Conservation (phyloP, 1,140 invertebrate species). For the Pseudoatta argentina region DNA sequence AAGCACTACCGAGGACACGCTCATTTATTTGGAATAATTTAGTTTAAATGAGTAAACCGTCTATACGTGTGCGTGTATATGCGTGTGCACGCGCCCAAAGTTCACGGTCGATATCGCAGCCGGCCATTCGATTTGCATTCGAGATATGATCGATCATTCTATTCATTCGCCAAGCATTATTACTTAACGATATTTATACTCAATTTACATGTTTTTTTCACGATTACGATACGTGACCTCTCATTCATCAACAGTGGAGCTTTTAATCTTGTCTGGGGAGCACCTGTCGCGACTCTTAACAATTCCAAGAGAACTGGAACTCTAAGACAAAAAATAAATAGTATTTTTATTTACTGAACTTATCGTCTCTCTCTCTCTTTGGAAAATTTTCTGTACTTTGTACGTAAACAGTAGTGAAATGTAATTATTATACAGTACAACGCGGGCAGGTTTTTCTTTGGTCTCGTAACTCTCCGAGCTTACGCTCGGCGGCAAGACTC, state of each 20-base stretch:
- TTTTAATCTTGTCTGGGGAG: slow-evolving; percentile 38
- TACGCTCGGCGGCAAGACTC: slow-evolving; percentile 6
- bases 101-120: slow-evolving; percentile 41
- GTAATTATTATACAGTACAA: slow-evolving; percentile 70
- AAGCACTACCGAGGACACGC: slow-evolving; percentile 68
- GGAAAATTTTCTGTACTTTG: slow-evolving; percentile 52
- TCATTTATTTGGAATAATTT: slow-evolving; percentile 78
- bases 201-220: slow-evolving; percentile 48
- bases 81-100: slow-evolving; percentile 4
- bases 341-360: not conserved
- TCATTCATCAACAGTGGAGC: slow-evolving; percentile 9
- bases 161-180: slow-evolving; percentile 50
- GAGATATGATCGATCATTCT: slow-evolving; percentile 59
- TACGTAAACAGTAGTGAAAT: slow-evolving; percentile 46
- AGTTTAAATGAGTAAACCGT: slow-evolving; percentile 67
- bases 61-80: not conserved
- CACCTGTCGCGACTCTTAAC: slow-evolving; percentile 22
- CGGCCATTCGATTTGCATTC: slow-evolving; percentile 47
- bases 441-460: slow-evolving; percentile 56
- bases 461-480: slow-evolving; percentile 57
- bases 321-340: not conserved
- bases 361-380: not conserved
- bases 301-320: slow-evolving; percentile 1
- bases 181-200: slow-evolving; percentile 59
- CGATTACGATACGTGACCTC: slow-evolving; percentile 14